Evolutionary conservation across 2,113 vertebrate species (phyloP).

Genomic region (Takifugu flavidus): DNA sequence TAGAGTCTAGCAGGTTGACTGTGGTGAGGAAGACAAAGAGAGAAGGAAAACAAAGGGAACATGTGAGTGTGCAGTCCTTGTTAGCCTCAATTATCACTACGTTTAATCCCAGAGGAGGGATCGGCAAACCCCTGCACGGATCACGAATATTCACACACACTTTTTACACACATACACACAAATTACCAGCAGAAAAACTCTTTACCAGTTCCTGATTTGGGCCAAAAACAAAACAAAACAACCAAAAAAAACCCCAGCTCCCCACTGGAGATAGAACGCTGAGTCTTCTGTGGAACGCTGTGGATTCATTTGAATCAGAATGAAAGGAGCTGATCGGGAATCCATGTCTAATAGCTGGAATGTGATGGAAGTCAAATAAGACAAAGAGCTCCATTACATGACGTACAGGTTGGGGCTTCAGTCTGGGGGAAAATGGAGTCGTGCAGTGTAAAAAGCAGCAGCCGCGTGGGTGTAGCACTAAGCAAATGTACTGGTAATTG

Average conservation of each 20-base stretch:
- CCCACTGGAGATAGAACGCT: neutral
- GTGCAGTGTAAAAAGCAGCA: too few species aligned
- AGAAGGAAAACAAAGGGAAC: constrained; percentile 60
- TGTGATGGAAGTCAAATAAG: constrained; percentile 26
- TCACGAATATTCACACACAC: constrained; percentile 77
- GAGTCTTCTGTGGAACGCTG: constrained; percentile 1
- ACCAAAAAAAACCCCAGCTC: neutral
- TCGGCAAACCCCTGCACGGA: constrained; percentile 47
- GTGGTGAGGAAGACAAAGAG: constrained; percentile 66
- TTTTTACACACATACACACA: constrained; percentile 39
- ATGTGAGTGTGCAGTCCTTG: constrained; percentile 68
- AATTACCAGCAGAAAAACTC: neutral
- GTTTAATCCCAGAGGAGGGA: constrained; percentile 58
- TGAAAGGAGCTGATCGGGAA: constrained; percentile 4
- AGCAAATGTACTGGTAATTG: neutral
- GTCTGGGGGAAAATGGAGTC: neutral
- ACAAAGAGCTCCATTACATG: constrained; percentile 16
- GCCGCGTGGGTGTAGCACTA: too few species aligned
- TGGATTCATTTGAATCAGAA: constrained; percentile 7
- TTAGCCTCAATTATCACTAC: constrained; percentile 69
- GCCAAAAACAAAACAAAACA: constrained; percentile 12
- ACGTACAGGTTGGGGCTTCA: neutral
- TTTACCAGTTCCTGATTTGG: neutral
- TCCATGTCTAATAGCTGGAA: constrained; percentile 26
- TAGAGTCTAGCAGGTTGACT: constrained; percentile 99